Base-by-base conservation (phyloP, 2,797 vertebrate genomes). In the Pseudopleuronectes americanus region DNA sequence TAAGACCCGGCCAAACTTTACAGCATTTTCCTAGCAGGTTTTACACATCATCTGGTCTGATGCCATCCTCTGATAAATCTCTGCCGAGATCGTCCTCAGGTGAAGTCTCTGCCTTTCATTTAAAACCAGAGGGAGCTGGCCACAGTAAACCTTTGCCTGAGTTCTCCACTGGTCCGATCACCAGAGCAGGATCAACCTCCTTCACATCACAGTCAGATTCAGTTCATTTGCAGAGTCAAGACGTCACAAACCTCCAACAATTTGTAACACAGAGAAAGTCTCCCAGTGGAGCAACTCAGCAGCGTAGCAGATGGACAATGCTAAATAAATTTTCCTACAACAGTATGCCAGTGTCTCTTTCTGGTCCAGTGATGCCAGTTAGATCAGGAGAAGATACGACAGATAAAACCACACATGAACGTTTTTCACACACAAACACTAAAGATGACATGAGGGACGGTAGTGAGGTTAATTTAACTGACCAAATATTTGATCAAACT, bases 391-490 rank as follows among this genome's bases (percentile, higher is more conserved):
- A 61, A 4, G 38, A 66, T 23, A 47, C 54, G 54, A 75, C 71
- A 41, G 60, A 74, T 77, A 72, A 84, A 85, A 74, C 23, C 22
- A 62, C 10, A 8, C 10, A 31, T 8, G 8, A 73, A 74, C 61
- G 41, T 56, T 47, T 57, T 49, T 74, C 70, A 68, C 26, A 52
- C 22, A 45, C 43, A 36, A 76, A 53, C 45, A 55, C 31, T 51
- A 56, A 71, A 28, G 33, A 62, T 48, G 57, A 41, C 23, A 21
- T 54, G 8, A 68, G 52, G 38, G 33, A 31, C 2, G 47, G 19
- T 31, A 68, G 43, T 49, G 26, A 38, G 0, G 6, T 49, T 57
- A 21, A 74, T 69, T 58, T 74, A 57, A 9, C 53, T 43, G 65
- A 75, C 33, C 56, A 76, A 72, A 64, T 51, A 61, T 28, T 64